These are phyloP conservation scores for Dryobates pubescens DNA, from an alignment of 2,797 vertebrate genomes.

Conservation along the genomic window DNA sequence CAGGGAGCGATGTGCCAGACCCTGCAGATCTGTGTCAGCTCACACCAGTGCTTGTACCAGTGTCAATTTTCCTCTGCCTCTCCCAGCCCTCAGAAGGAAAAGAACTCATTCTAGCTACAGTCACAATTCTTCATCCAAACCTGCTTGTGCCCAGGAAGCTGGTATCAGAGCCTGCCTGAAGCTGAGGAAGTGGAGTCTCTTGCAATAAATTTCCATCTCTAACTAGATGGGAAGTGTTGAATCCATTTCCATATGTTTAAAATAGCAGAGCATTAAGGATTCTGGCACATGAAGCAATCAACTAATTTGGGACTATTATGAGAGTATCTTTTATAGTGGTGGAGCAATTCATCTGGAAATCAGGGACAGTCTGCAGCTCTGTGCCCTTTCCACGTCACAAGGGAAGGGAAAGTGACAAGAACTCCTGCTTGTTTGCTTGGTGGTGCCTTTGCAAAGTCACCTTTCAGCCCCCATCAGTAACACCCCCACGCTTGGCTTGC, in stretches of 20 bases:
- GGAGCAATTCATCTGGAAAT: conserved; percentile 39
- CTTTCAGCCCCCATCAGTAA: not conserved
- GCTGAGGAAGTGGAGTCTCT: conserved; percentile 57
- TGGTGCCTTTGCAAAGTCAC: not conserved
- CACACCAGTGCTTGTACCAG: not conserved
- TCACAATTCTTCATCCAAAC: not conserved
- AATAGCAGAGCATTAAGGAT: conserved; percentile 65
- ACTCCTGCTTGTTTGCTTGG: not conserved
- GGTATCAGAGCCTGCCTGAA: conserved; percentile 36
- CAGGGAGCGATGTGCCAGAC: not conserved
- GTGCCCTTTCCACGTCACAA: not conserved
- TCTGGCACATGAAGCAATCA: conserved; percentile 62
- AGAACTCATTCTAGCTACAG: conserved; percentile 20
- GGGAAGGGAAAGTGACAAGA: not conserved
- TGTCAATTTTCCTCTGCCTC: not conserved
- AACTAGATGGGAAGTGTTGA: conserved; percentile 57
- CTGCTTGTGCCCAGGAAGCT: conserved; percentile 46
- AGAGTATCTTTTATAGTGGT: conserved; percentile 43
- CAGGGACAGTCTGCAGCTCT: not conserved
- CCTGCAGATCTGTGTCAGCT: not conserved
- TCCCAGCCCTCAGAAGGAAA: conserved; percentile 2
- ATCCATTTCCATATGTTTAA: conserved; percentile 67
- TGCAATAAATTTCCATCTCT: conserved; percentile 69
- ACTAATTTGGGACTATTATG: conserved; percentile 54
- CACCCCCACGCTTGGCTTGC: not conserved